These are phyloP conservation scores for Phrixothrix hirtus DNA, from an alignment of 2,888 invertebrate species.

Conservation along the genomic window DNA sequence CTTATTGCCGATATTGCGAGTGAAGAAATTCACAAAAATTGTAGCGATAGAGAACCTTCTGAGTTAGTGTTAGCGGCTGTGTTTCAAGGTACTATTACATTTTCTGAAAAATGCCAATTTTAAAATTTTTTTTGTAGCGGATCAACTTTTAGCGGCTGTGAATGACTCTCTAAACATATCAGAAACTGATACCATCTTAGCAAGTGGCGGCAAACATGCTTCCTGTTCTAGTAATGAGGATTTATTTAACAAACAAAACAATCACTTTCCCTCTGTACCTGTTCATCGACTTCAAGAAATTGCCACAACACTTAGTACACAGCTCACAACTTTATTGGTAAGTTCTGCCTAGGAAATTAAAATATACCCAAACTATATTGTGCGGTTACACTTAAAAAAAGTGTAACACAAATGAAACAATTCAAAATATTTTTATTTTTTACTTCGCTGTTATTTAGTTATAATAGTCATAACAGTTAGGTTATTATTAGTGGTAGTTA, in stretches of 20 bases:
- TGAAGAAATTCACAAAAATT: conserved; percentile 61
- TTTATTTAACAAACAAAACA: conserved; percentile 54
- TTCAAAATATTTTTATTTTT: conserved; percentile 11
- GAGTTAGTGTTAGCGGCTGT: conserved; percentile 73
- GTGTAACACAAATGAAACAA: background rate
- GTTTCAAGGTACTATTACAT: conserved; percentile 61
- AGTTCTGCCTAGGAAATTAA: no score
- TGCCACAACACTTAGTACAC: conserved; percentile 65
- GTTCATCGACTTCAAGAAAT: conserved; percentile 66
- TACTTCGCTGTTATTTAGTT: no score
- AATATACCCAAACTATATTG: conserved; percentile 65
- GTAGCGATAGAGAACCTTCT: conserved; percentile 60
- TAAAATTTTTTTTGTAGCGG: conserved; percentile 51
- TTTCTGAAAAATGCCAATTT: background rate
- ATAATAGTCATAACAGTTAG: no score
- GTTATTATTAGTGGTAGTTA: no score
- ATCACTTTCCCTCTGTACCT: conserved; percentile 62
- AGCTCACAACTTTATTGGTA: conserved; percentile 73
- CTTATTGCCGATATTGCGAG: conserved; percentile 70
- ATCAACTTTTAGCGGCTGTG: conserved; percentile 60
- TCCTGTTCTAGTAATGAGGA: conserved; percentile 54
- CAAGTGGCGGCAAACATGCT: conserved; percentile 54
- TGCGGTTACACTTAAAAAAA: background rate
- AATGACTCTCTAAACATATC: conserved; percentile 62
- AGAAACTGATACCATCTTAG: conserved; percentile 61